phyloP scores from a whole-genome alignment of 2,888 invertebrate species.

The Mactromeris polynyma region DNA sequence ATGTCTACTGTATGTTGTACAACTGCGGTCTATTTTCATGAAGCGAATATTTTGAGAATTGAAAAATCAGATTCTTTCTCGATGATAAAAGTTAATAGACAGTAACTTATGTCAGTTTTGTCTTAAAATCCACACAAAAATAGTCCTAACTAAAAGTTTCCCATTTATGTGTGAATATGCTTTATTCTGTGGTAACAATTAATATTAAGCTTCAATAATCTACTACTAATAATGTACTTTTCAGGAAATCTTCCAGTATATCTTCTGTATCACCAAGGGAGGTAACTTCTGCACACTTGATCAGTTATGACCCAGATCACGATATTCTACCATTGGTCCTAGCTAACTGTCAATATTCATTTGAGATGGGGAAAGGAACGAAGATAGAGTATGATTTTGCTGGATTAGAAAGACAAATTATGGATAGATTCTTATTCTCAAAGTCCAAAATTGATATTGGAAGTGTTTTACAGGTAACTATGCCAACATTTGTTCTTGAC shows the following conservation, averaged over 20 bases:
- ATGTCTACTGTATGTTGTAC: too few species aligned
- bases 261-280: constrained; percentile 59
- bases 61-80: too few species aligned
- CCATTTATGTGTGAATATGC: too few species aligned
- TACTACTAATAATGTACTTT: neutral
- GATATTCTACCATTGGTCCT: constrained; percentile 79
- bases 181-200: too few species aligned
- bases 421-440: constrained; percentile 74
- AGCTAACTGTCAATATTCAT: constrained; percentile 79
- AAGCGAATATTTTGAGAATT: too few species aligned
- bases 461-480: constrained; percentile 49
- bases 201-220: too few species aligned
- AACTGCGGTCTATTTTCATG: too few species aligned
- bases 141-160: too few species aligned
- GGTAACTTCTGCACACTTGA: constrained; percentile 71
- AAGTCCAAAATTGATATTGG: constrained; percentile 64
- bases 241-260: constrained; percentile 6
- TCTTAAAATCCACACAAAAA: too few species aligned
- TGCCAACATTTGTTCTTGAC: too few species aligned
- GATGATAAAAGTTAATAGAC: too few species aligned
- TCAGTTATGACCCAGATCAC: constrained; percentile 73
- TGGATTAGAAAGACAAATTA: constrained; percentile 74
- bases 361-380: constrained; percentile 75
- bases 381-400: constrained; percentile 76
- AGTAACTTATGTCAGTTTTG: too few species aligned